Base-by-base conservation (phyloP, 2,888 invertebrate species). In the Phymatocera aterrima region DNA sequence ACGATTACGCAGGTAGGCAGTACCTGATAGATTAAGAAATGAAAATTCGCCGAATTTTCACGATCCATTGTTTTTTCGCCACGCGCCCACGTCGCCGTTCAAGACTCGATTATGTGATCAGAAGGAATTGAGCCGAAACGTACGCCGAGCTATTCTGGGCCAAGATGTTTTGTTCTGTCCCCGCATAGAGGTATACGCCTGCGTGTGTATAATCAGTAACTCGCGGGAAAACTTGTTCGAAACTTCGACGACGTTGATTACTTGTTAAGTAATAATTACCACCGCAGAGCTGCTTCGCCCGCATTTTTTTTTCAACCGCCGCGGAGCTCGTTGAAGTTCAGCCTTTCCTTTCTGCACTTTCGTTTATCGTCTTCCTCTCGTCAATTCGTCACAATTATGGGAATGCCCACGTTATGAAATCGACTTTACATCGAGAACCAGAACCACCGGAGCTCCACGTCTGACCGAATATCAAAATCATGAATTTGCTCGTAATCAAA, bases 241-340 rank as follows among this genome's bases (percentile, higher is more conserved):
- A 64, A 64, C 64, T 64, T 37, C 6, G 64, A 37, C 21, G 64
- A 64, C 64, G 64, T 64, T 64, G 64, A 64, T 64, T 64, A 64
- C 37, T 64, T 64, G 64, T 37, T 37, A n/a, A n/a, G n/a, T n/a
- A 34, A 64, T 64, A 64, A 64, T 64, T 64, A 37, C 34, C 34
- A 64, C 34, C 34, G 37, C 34, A 37, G 64, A 10, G 18, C 5
- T 28, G 57, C 40, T 4, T 40, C 40, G 5, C 40, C 4, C 40
- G 40, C 40, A 8, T 57, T 28, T 28, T 10, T 12, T 6, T 10
- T 15, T 12, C 15, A n/a, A 64, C 24, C 37, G n/a, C 34, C 18
- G 10, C 18, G 37, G n/a, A n/a, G 34, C 64, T 64, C 37, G 64
- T 64, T 64, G 18, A 64, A 31, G 64, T 37, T 64, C 37, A 64